phyloP scores from a whole-genome alignment of 2,113 vertebrate genomes.

The Gymnobelideus leadbeateri region DNA sequence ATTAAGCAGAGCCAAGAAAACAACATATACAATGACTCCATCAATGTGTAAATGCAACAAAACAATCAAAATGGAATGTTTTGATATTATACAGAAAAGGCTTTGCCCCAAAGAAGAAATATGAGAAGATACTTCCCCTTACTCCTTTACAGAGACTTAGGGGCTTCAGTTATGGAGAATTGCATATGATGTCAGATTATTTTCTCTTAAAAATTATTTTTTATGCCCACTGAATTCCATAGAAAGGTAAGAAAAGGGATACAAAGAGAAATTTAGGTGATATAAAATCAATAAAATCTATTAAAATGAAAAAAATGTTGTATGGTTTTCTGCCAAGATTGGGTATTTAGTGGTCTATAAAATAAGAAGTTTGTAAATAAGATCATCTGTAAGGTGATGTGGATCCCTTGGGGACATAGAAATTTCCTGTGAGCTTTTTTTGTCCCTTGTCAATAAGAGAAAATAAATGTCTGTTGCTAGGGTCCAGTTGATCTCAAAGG shows the following conservation, averaged over 20 bases:
- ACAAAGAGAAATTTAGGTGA: not conserved
- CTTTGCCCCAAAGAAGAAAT: not conserved
- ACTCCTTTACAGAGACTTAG: not conserved
- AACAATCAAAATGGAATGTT: not conserved
- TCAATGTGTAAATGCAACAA: not conserved
- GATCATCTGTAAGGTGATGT: constrained; percentile 8
- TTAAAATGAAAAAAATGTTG: not conserved
- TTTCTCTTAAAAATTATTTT: not conserved
- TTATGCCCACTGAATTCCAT: not conserved
- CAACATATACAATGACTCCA: not conserved
- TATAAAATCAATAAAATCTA: not conserved
- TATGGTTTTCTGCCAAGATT: not conserved
- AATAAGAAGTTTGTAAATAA: constrained; percentile 6
- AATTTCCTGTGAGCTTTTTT: constrained; percentile 21
- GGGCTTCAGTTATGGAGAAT: not conserved
- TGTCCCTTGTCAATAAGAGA: not conserved
- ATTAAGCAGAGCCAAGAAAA: not conserved
- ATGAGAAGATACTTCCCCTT: not conserved
- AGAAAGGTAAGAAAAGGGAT: not conserved
- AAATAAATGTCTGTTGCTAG: not conserved
- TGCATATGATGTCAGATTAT: not conserved
- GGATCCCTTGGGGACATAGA: constrained; percentile 21
- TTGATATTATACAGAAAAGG: not conserved
- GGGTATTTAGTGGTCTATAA: not conserved
- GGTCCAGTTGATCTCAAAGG: constrained; percentile 8